A percentile compares a stretch with the other conserved stretches of the same genome.
phyloP scores from a whole-genome alignment of 2,113 vertebrate species.

The Pteruthius melanotis region DNA sequence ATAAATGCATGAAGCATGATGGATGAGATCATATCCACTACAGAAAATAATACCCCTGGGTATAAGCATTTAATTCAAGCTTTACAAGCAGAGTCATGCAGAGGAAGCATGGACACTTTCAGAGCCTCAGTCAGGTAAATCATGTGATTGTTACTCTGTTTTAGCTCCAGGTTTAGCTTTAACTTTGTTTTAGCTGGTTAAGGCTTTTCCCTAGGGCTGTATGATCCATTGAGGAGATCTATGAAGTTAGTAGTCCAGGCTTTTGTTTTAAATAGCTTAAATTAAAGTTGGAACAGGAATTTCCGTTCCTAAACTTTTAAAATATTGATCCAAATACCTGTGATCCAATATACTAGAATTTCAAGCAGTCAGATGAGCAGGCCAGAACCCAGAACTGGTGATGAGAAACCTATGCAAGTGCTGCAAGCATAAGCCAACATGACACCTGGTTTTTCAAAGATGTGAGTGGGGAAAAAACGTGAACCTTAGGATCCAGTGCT shows the following conservation, averaged over 20 bases:
- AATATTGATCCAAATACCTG: background rate
- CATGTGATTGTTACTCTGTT: background rate
- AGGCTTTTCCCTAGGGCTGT: background rate
- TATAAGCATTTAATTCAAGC: background rate
- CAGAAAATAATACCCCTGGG: background rate
- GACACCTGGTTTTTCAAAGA: background rate
- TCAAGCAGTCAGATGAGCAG: background rate
- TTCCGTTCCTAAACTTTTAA: background rate
- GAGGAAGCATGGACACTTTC: background rate
- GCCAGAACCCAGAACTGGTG: background rate
- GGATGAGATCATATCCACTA: background rate
- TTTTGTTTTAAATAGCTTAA: background rate
- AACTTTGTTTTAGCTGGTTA: background rate
- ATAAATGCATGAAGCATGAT: background rate
- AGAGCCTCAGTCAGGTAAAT: background rate
- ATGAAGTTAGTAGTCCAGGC: background rate
- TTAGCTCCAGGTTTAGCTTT: background rate
- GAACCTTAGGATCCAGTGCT: background rate
- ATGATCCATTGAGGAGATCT: background rate
- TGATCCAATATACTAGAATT: background rate
- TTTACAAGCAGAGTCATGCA: background rate
- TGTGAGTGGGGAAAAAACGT: accelerated
- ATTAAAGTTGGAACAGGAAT: background rate
- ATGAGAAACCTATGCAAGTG: background rate
- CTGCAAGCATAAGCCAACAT: background rate